phyloP scores from a whole-genome alignment of 2,113 vertebrate genomes.

The Myxocyprinus asiaticus region DNA sequence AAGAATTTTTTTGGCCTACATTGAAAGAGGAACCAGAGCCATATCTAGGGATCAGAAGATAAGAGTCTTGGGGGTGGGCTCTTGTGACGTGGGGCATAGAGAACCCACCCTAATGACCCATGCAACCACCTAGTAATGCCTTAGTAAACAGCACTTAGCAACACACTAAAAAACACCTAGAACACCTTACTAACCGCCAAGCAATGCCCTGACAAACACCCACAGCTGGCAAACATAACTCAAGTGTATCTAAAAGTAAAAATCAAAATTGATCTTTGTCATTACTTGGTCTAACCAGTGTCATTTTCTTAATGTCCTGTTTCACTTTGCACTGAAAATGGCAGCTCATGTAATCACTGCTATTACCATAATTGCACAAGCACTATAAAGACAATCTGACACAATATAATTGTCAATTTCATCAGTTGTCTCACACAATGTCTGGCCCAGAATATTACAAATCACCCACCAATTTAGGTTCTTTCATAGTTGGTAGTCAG shows the following conservation, averaged over 20 bases:
- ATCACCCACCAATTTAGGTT: neutral
- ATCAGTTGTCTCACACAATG: constrained; percentile 28
- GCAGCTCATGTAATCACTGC: constrained; percentile 25
- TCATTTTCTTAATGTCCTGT: neutral
- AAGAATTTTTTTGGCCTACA: no score
- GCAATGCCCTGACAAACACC: neutral
- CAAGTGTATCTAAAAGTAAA: neutral
- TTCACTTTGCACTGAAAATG: constrained; percentile 16
- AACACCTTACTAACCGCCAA: neutral
- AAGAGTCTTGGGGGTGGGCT: no score
- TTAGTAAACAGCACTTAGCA: neutral
- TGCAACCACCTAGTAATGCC: neutral
- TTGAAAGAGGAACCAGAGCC: no score
- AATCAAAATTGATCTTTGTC: neutral
- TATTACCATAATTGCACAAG: constrained; percentile 35
- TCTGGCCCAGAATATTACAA: neutral
- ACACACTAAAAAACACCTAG: neutral
- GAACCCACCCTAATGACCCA: no score
- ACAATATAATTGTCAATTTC: constrained; percentile 36
- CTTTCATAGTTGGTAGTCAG: constrained; percentile 18
- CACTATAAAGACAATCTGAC: constrained; percentile 20
- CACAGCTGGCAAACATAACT: neutral
- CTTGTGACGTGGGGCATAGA: no score
- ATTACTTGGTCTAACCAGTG: neutral
- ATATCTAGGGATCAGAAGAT: no score